Base-by-base conservation (phyloP, 2,113 vertebrate genomes). In the Phalacrocorax aristotelis region DNA sequence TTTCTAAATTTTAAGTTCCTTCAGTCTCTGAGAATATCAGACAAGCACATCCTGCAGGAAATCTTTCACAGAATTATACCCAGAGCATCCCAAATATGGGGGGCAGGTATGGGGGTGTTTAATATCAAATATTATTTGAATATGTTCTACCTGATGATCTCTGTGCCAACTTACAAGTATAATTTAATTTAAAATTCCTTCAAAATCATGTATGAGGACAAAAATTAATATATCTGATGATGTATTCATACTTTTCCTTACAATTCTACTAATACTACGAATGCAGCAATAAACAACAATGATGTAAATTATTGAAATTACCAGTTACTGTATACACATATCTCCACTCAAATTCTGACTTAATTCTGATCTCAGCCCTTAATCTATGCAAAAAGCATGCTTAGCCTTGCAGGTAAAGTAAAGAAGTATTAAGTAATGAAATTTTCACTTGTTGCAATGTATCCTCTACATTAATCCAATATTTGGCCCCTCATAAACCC, bases 81-180 rank as follows among this genome's bases (percentile, higher is more conserved):
- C 13, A 34, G 2, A 40, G 34, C 15, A 93, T 38, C 49, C 36
- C 36, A 82, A 19, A 83, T 36, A 26, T 25, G 18, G 29, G 5
- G 23, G 15, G 7, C 4, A 4, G 4, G 10, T 13, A 32, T 7
- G 7, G 6, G 25, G 6, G 42, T 10, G 6, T 2, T 75, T 61
- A 49, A 54, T 44, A 83, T 54, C 49, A 86, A 82, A 38, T n/a
- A 49, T 42, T 82, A 71, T 66, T 9, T 3, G 15, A 87, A 18
- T 51, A 42, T 26, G 3, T 60, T 87, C 60, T 49, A 66, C 30
- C 8, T 79, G 23, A 76, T 79, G 36, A 76, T 48, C 62, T 89
- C 62, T 70, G 32, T 21, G 44, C 55, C 66, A 84, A 15, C 6
- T 58, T 69, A 26, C 13, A 83, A 20, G 22, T 14, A 7, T 13